Evolutionary conservation across 2,113 vertebrate species (phyloP), one percentile per base, ranked within the genome.

Genomic region (Bubo blakistoni): DNA sequence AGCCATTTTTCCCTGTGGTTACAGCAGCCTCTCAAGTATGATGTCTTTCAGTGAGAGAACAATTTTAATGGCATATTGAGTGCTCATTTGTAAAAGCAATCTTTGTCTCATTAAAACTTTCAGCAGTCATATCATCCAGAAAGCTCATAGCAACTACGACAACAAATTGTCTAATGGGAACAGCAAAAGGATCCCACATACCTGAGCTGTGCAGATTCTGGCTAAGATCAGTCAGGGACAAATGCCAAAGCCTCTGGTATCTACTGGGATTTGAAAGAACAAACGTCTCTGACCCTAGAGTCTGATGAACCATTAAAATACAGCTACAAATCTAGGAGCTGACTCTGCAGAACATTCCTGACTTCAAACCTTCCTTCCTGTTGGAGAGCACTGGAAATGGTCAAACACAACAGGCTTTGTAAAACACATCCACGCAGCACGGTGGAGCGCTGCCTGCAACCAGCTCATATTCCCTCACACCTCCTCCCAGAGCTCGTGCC

Each of bases 1-100:
- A 61, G 86, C 74, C 87, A 90, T 94, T 95, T 95, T 96, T 88
- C 79, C 87, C 81, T 11, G 16, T 95, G 74, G 88, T 95, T 96
- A 86, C 94, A 97, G 72, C 84, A 96, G 92, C 89, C 80, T 94
- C 88, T 95, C 94, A 96, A 96, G 92, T 94, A 86, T 52, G 88
- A 79, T 85, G 71, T 55, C 22, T 97, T 97, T 96, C 63, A 62
- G 87, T 77, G 79, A 96, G 26, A 94, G 90, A 97, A 88, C 91
- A 96, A 89, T 96, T 97, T 97, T 97, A 98, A 97, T 97, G 91
- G 96, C 91, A 95, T 90, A 84, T 95, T 96, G 95, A 98, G 96
- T 94, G 71, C 83, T 95, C 94, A 96, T 97, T 97, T 97, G 83
- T 97, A 97, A 97, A 95, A 94, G 94, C 92, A 92, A 97, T 97